A percentile compares a stretch with the other conserved stretches of the same genome.
Evolutionary conservation across 2,113 vertebrate genomes (phyloP).

Genomic region (Crotalus horridus): DNA sequence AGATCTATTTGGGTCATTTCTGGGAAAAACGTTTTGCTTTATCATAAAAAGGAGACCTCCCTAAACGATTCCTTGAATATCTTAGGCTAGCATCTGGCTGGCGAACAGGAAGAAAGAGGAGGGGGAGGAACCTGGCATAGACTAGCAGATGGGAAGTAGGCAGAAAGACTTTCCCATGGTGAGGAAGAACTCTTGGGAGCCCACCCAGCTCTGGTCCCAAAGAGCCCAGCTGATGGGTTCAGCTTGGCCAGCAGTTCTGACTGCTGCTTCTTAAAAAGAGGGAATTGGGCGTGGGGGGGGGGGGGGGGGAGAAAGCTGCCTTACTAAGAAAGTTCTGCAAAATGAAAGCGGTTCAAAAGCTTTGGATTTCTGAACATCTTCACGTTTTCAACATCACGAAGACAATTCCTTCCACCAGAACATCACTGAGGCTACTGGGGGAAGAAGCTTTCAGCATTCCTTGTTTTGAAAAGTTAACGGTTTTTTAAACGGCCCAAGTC

Average conservation of each 20-base stretch:
- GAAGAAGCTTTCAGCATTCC: background rate
- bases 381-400: background rate
- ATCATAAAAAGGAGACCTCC: background rate
- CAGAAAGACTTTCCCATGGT: background rate
- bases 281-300: too few relatives aligned
- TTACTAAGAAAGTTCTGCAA: background rate
- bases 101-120: constrained; percentile 7
- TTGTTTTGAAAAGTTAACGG: background rate
- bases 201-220: background rate
- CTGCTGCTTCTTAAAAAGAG: too few relatives aligned
- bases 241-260: background rate
- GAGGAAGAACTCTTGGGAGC: background rate
- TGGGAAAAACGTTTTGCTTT: background rate
- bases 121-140: background rate
- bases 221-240: background rate
- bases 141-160: background rate
- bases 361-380: background rate
- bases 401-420: background rate
- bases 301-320: background rate
- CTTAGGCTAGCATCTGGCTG: constrained; percentile 22
- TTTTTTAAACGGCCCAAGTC: background rate
- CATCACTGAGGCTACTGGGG: background rate
- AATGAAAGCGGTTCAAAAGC: background rate
- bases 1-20: too few relatives aligned
- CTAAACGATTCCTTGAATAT: background rate